These are phyloP conservation scores for Aphidius gifuensis DNA, from an alignment of 1,140 invertebrate genomes.

Conservation along the genomic window DNA sequence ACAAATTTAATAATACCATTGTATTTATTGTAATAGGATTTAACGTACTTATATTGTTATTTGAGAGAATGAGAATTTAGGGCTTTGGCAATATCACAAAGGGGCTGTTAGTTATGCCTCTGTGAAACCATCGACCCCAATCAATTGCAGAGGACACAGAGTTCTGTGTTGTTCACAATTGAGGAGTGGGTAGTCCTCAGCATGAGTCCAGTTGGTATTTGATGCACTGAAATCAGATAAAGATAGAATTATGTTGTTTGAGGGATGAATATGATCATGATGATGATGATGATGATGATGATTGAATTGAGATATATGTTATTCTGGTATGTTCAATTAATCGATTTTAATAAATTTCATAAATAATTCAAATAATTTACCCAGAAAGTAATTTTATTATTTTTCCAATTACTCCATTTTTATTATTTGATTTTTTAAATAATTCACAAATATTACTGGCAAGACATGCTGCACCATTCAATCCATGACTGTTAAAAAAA, in stretches of 20 bases:
- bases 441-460: constrained; percentile 58
- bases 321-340: constrained; percentile 10
- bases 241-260: constrained; percentile 7
- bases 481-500: constrained; percentile 53
- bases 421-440: constrained; percentile 31
- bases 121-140: constrained; percentile 41
- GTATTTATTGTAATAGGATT: no score
- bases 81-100: no score
- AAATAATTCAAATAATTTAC: constrained; percentile 29
- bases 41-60: no score
- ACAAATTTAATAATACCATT: no score
- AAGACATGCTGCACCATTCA: constrained; percentile 57
- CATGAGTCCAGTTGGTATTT: constrained; percentile 32
- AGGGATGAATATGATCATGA: neutral
- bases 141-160: constrained; percentile 48
- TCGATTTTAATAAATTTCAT: constrained; percentile 12
- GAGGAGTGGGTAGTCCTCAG: constrained; percentile 28
- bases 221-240: constrained; percentile 22
- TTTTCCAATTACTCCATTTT: constrained; percentile 44
- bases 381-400: constrained; percentile 43
- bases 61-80: no score
- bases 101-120: constrained; percentile 12
- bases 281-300: no score
- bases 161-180: constrained; percentile 42
- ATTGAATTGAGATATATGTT: no score